Evolutionary conservation across 2,797 vertebrate species (phyloP).

Genomic region (Bovichtus diacanthus): DNA sequence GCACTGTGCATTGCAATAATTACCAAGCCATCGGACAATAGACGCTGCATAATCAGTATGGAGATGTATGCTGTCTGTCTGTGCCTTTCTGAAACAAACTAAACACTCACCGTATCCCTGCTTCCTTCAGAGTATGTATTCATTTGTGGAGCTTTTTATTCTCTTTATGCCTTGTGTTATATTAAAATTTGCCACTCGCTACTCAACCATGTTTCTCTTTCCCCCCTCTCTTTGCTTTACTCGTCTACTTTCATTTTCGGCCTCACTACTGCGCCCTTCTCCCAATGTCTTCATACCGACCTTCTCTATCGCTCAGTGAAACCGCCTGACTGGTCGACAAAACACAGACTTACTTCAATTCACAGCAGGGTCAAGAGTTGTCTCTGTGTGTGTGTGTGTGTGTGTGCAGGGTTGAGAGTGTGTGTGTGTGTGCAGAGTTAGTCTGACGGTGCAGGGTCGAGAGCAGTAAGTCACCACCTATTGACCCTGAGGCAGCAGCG

Average conservation of each 20-base stretch:
- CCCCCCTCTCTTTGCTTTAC: not conserved
- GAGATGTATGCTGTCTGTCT: conserved; percentile 89
- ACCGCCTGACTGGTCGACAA: conserved; percentile 15
- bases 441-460: conserved; percentile 43
- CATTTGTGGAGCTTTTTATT: conserved; percentile 59
- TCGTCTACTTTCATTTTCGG: not conserved
- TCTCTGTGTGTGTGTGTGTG: conserved; percentile 20
- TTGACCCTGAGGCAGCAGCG: conserved; percentile 46
- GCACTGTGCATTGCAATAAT: conserved; percentile 98
- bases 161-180: conserved; percentile 38
- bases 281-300: conserved; percentile 29
- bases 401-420: conserved; percentile 40
- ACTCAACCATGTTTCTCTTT: conserved; percentile 16
- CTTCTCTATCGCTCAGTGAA: conserved; percentile 5
- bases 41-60: conserved; percentile 95
- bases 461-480: conserved; percentile 31
- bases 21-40: conserved; percentile 92
- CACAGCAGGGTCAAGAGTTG: conserved; percentile 31
- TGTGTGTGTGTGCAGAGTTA: not conserved
- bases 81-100: conserved; percentile 54
- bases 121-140: conserved; percentile 65
- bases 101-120: conserved; percentile 59
- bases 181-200: conserved; percentile 26
- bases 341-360: conserved; percentile 31
- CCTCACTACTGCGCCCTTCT: not conserved